Percentiles rank a stretch among this genome's conserved stretches.
These are phyloP conservation scores for Toxonevra muliebris DNA, from an alignment of 2,888 invertebrate species.

Conservation along the genomic window DNA sequence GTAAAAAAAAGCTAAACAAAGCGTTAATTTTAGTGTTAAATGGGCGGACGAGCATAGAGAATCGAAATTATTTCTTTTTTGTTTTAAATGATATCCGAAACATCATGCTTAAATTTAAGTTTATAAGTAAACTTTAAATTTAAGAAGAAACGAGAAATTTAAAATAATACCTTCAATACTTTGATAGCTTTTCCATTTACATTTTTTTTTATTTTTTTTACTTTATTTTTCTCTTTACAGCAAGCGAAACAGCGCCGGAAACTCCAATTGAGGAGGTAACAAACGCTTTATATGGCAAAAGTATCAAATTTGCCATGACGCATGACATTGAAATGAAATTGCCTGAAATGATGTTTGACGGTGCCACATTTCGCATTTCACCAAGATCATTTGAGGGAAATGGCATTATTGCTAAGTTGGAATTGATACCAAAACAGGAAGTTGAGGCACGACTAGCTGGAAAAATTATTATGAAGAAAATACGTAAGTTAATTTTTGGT, in stretches of 20 bases:
- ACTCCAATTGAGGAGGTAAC: conserved; percentile 81
- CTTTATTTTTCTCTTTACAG: conserved; percentile 3
- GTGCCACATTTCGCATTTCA: conserved; percentile 77
- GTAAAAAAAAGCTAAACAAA: no score
- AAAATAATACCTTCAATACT: neutral
- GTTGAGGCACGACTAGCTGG: conserved; percentile 67
- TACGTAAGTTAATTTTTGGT: conserved; percentile 55
- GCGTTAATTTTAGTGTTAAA: neutral
- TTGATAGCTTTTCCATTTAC: neutral
- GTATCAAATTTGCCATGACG: conserved; percentile 78
- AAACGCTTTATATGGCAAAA: conserved; percentile 75
- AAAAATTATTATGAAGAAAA: conserved; percentile 69
- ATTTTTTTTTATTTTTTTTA: neutral
- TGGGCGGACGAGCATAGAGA: neutral
- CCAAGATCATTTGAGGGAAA: conserved; percentile 77
- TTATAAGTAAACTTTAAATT: no score
- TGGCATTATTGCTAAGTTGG: conserved; percentile 79
- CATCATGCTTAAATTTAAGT: no score
- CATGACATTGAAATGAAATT: conserved; percentile 79
- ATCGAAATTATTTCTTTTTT: no score
- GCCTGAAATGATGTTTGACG: conserved; percentile 78
- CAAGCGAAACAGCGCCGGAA: conserved; percentile 53
- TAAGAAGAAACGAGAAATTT: no score
- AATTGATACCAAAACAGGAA: conserved; percentile 70
- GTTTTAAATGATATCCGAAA: no score